These are phyloP conservation scores for Sus cebifrons DNA, from an alignment of 2,797 vertebrate genomes.

Conservation along the genomic window DNA sequence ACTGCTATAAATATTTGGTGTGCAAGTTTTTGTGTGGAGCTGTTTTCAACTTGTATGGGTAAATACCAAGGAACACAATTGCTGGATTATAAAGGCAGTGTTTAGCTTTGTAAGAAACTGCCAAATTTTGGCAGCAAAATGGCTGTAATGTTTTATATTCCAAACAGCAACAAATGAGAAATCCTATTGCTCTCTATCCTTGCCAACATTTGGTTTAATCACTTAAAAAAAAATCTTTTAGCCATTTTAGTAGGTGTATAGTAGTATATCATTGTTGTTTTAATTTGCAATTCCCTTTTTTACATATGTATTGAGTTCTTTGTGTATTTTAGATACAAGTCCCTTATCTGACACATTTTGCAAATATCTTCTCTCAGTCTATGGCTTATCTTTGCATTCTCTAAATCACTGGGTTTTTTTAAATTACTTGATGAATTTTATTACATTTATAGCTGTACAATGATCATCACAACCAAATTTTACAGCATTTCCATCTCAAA, in stretches of 20 bases:
- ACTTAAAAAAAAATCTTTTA: background rate
- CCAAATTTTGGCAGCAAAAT: background rate
- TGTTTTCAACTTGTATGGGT: background rate
- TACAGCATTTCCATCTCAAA: no score
- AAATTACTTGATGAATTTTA: background rate
- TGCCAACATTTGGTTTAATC: background rate
- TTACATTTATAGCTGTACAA: no score
- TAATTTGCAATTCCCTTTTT: background rate
- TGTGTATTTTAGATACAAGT: background rate
- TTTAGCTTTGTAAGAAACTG: background rate
- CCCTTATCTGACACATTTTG: background rate
- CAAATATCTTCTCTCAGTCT: background rate
- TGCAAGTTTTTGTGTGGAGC: background rate
- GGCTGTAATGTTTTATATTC: background rate
- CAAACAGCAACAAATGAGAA: background rate
- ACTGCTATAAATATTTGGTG: background rate
- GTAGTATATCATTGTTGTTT: background rate
- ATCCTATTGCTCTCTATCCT: background rate
- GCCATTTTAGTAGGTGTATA: background rate
- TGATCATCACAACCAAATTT: no score
- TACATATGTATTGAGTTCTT: background rate
- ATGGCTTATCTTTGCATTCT: background rate
- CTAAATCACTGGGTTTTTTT: background rate
- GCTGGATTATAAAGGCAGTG: background rate
- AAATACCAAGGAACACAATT: background rate